Conservation (phyloP, 64 coral and sea anemone genomes). For the Actinia tenebrosa region DNA sequence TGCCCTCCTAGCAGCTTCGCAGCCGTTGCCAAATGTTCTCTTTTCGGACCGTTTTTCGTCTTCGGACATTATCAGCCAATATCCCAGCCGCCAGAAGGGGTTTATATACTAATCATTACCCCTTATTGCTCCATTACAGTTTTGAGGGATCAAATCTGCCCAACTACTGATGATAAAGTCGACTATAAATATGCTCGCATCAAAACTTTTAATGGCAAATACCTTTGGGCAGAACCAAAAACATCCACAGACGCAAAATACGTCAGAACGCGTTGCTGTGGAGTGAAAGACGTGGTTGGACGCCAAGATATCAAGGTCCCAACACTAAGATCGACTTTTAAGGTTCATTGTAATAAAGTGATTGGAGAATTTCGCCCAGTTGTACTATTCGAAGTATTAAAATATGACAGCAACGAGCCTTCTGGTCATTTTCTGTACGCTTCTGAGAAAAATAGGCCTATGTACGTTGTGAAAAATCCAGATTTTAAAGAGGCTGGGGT, state of each 20-base stretch:
- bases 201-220: slow-evolving; percentile 36
- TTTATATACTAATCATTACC: too few relatives aligned
- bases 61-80: too few relatives aligned
- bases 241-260: neutral
- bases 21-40: too few relatives aligned
- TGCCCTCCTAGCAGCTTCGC: too few relatives aligned
- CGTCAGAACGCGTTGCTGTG: slow-evolving; percentile 31
- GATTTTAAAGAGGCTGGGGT: neutral
- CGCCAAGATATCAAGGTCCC: slow-evolving; percentile 10
- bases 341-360: neutral
- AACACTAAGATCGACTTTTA: neutral
- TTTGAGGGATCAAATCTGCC: slow-evolving; percentile 20
- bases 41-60: too few relatives aligned
- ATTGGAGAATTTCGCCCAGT: neutral
- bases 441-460: neutral
- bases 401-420: neutral
- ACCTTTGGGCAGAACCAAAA: neutral
- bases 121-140: neutral
- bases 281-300: slow-evolving; percentile 25
- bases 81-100: too few relatives aligned
- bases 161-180: neutral
- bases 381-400: slow-evolving; percentile 13
- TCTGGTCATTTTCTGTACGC: slow-evolving; percentile 29
- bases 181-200: slow-evolving; percentile 38
- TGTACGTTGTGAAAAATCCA: neutral